These are phyloP conservation scores for Dascyllus trimaculatus DNA, from an alignment of 2,113 vertebrate species.

Conservation along the genomic window DNA sequence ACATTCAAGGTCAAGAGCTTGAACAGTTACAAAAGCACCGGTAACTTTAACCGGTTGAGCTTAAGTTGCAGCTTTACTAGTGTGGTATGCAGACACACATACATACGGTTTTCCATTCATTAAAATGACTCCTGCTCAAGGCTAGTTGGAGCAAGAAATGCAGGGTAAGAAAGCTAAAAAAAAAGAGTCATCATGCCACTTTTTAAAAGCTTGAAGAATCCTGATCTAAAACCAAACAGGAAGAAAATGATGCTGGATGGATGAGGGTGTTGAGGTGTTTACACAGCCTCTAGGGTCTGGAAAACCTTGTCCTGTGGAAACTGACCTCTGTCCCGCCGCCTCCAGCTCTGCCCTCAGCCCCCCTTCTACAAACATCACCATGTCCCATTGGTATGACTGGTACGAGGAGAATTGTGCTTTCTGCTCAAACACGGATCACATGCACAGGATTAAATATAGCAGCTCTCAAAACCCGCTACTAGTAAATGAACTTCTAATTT, in stretches of 20 bases:
- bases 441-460: conserved; percentile 77
- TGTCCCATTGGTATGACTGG: conserved; percentile 51
- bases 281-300: not conserved
- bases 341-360: not conserved
- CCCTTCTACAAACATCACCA: conserved; percentile 28
- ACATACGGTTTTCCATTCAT: conserved; percentile 23
- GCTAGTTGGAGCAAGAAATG: not conserved
- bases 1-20: conserved; percentile 6
- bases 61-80: conserved; percentile 1
- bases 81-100: conserved; percentile 2
- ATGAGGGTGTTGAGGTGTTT: not conserved
- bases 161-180: too few species aligned
- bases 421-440: conserved; percentile 69
- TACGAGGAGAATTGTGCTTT: conserved; percentile 67
- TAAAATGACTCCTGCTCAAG: not conserved
- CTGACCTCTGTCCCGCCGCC: conserved; percentile 10
- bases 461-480: conserved; percentile 49
- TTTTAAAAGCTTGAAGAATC: not conserved
- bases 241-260: not conserved
- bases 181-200: not conserved
- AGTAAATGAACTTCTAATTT: conserved; percentile 75
- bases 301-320: conserved; percentile 72
- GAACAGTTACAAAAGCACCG: conserved; percentile 21
- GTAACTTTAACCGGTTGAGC: not conserved
- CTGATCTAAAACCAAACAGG: not conserved